Percentiles rank a stretch among this genome's conserved stretches.
Conservation (phyloP, 1,140 invertebrate species). For the Neoseiulus cucumeris region DNA sequence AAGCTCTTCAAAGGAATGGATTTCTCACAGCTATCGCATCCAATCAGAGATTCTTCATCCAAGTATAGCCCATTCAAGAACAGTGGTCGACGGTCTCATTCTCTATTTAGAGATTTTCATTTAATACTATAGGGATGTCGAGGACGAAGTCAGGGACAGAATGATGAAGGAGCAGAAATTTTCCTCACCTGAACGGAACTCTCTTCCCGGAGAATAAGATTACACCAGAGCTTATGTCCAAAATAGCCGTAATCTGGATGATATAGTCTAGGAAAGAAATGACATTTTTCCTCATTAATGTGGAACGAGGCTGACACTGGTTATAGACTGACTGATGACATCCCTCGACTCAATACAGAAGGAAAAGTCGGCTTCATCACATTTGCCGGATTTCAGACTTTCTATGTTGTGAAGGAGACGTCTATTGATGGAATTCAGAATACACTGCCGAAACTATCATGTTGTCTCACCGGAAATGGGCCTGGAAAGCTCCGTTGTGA, state of each 20-base stretch:
- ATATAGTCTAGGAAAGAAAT: background rate
- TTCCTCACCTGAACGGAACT: background rate
- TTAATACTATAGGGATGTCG: no score
- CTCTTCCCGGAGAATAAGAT: background rate
- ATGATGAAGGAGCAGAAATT: no score
- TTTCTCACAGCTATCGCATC: background rate
- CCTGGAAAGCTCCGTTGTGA: background rate
- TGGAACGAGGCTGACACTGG: background rate
- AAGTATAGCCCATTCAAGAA: background rate
- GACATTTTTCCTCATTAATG: background rate
- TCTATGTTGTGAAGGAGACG: background rate
- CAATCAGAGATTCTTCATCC: background rate
- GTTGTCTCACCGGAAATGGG: background rate
- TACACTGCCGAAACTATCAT: background rate
- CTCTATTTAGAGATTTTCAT: background rate
- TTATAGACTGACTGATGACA: background rate
- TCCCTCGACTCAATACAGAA: background rate
- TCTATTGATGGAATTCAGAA: background rate
- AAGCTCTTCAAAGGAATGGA: background rate
- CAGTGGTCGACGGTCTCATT: background rate
- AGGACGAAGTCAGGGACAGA: no score
- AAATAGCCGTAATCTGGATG: background rate
- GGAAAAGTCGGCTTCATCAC: background rate
- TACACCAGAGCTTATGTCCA: conserved; percentile 2
- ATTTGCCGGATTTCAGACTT: background rate